Conservation (phyloP, 2,888 invertebrate species). For the Lithophane semibrunnea region DNA sequence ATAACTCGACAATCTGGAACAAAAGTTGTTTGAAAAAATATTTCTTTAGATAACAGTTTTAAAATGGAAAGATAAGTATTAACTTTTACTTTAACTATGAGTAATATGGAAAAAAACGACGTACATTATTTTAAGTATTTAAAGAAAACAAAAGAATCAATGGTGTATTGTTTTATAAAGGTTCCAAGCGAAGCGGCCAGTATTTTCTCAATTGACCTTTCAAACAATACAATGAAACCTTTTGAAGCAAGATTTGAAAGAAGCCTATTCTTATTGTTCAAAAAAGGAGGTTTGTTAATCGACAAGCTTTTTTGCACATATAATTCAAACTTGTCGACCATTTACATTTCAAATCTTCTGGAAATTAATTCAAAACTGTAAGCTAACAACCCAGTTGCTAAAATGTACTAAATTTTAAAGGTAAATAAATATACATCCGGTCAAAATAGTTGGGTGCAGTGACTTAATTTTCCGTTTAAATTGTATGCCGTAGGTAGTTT, state of each 20-base stretch:
- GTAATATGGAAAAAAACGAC: background rate
- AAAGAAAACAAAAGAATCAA: slow-evolving; percentile 45
- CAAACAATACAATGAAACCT: slow-evolving; percentile 20
- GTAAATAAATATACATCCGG: slow-evolving; percentile 39
- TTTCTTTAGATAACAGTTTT: background rate
- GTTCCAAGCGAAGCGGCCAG: slow-evolving; percentile 31
- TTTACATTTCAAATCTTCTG: slow-evolving; percentile 22
- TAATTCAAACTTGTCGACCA: slow-evolving; percentile 5
- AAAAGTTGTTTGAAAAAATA: background rate
- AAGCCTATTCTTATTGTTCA: slow-evolving; percentile 1
- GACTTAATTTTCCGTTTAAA: slow-evolving; percentile 48
- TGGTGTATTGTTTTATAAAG: slow-evolving; percentile 22
- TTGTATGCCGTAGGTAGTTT: slow-evolving; percentile 34
- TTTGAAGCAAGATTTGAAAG: slow-evolving; percentile 14
- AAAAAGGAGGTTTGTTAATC: slow-evolving; percentile 9
- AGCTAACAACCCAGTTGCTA: slow-evolving; percentile 23
- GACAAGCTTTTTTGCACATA: background rate
- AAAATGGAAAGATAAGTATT: background rate
- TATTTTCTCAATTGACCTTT: slow-evolving; percentile 10
- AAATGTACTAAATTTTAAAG: slow-evolving; percentile 41
- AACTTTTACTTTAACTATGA: background rate
- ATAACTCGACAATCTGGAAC: background rate
- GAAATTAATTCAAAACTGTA: slow-evolving; percentile 38
- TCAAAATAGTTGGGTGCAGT: slow-evolving; percentile 43
- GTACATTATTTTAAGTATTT: background rate